These are phyloP conservation scores for Nasonovia ribisnigri DNA, from an alignment of 2,888 invertebrate genomes.

Conservation along the genomic window DNA sequence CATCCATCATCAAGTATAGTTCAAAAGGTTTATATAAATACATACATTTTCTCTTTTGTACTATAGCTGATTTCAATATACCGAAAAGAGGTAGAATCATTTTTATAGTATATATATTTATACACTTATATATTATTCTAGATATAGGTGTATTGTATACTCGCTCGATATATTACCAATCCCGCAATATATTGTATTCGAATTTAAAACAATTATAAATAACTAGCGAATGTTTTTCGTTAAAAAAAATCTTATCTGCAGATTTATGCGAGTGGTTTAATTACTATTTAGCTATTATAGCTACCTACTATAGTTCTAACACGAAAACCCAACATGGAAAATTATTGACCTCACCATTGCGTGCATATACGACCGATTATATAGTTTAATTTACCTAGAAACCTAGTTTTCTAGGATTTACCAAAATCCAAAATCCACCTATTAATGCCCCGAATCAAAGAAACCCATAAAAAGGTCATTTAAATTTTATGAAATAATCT, in stretches of 20 bases:
- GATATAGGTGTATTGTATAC: not conserved
- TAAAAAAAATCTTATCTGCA: not conserved
- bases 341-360: not conserved
- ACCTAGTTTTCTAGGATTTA: not conserved
- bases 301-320: not conserved
- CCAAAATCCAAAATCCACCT: not conserved
- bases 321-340: not conserved
- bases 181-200: not conserved
- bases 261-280: not conserved
- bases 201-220: not conserved
- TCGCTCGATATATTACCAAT: not conserved
- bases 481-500: not conserved
- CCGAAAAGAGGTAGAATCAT: not conserved
- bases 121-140: not conserved
- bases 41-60: not conserved
- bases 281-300: not conserved
- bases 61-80: not conserved
- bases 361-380: not conserved
- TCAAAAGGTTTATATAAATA: constrained; percentile 20
- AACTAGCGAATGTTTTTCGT: not conserved
- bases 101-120: not conserved
- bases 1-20: constrained; percentile 8
- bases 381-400: not conserved
- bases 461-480: not conserved
- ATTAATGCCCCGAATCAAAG: not conserved